A percentile compares a stretch with the other conserved stretches of the same genome.
phyloP scores from a whole-genome alignment of 2,113 vertebrate species.

The Glaucomys volans region DNA sequence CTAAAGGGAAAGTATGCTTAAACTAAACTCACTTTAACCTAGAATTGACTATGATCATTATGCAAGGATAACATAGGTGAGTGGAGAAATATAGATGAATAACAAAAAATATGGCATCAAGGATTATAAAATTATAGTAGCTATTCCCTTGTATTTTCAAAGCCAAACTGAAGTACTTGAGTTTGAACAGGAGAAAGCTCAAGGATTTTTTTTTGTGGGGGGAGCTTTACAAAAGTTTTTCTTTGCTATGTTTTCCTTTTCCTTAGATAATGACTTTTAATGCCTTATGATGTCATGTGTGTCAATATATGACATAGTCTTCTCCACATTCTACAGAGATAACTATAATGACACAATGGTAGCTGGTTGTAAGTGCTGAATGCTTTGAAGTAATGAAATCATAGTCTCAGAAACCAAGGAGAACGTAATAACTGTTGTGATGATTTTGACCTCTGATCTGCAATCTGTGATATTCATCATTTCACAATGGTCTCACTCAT shows the following conservation, averaged over 20 bases:
- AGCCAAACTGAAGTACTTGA: constrained; percentile 18
- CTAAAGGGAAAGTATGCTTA: background rate
- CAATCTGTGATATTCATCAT: background rate
- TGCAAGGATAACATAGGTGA: background rate
- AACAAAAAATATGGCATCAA: background rate
- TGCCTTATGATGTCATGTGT: background rate
- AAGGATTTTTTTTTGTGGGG: background rate
- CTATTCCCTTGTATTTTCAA: constrained; percentile 14
- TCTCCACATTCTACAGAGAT: background rate
- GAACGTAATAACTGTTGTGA: background rate
- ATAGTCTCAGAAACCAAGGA: background rate
- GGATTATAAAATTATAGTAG: background rate
- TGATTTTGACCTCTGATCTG: constrained; percentile 4
- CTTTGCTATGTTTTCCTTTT: background rate
- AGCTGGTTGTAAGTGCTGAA: background rate
- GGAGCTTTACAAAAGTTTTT: background rate
- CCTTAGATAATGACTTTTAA: background rate
- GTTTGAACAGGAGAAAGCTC: background rate
- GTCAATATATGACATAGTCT: background rate
- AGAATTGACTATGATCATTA: background rate
- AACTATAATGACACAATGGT: background rate
- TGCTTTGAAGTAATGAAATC: background rate
- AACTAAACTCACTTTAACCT: background rate
- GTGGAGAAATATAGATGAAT: background rate
- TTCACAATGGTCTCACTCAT: background rate